phyloP scores from a whole-genome alignment of 1,140 invertebrate genomes.

The Brachionus rotundiformis region DNA sequence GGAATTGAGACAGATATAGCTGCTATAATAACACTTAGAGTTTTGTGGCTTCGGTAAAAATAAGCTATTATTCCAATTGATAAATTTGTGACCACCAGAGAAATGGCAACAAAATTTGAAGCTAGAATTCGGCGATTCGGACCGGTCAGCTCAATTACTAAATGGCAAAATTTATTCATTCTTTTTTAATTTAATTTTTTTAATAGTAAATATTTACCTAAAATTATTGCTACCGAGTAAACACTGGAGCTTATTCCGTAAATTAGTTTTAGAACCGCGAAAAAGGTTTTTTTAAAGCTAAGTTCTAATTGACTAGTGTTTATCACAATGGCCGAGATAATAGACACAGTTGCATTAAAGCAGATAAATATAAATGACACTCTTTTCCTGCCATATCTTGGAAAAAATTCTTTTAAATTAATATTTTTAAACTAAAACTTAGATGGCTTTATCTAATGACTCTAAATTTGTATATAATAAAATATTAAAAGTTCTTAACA shows the following conservation, averaged over 20 bases:
- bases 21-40: background rate
- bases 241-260: slow-evolving; percentile 5
- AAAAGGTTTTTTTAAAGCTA: background rate
- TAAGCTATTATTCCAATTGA: slow-evolving; percentile 17
- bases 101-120: background rate
- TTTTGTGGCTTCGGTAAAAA: slow-evolving; percentile 21
- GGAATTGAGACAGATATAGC: background rate
- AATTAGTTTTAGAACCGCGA: background rate
- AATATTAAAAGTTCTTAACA: too few species aligned
- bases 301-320: background rate
- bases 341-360: background rate
- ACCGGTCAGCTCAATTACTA: background rate
- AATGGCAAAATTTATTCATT: background rate
- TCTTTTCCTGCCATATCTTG: slow-evolving; percentile 47
- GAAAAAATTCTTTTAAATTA: too few species aligned
- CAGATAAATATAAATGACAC: background rate
- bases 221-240: background rate
- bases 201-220: background rate
- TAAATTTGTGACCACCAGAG: slow-evolving; percentile 1
- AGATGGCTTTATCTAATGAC: too few species aligned
- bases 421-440: too few species aligned
- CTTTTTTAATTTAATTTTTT: background rate
- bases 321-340: background rate
- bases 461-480: too few species aligned
- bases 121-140: slow-evolving; percentile 9